Conservation (phyloP, 2,797 vertebrate genomes). For the Distichodus sexfasciatus region DNA sequence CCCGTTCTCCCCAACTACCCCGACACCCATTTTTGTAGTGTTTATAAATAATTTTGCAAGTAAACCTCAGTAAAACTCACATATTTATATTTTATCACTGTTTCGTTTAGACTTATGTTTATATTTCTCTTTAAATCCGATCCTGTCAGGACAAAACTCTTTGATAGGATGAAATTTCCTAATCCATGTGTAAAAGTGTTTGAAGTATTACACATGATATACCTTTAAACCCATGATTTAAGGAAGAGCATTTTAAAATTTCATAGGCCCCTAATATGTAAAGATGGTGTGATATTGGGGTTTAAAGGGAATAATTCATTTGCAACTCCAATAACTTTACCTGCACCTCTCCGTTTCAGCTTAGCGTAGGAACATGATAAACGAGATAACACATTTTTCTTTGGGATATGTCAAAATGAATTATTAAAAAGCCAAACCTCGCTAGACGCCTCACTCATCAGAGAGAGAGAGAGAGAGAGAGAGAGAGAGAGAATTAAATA, state of each 20-base stretch:
- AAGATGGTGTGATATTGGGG: neutral
- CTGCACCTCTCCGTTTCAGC: constrained; percentile 37
- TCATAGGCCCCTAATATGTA: neutral
- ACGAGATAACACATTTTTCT: constrained; percentile 59
- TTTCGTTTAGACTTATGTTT: too few relatives aligned
- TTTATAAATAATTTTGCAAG: too few relatives aligned
- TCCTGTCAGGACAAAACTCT: too few relatives aligned
- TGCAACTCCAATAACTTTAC: constrained; percentile 24
- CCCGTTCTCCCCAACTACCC: too few relatives aligned
- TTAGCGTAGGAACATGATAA: constrained; percentile 59
- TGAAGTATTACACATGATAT: too few relatives aligned
- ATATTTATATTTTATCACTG: too few relatives aligned
- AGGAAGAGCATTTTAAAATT: neutral
- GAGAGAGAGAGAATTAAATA: constrained; percentile 60
- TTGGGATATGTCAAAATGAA: constrained; percentile 66
- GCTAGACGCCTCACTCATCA: constrained; percentile 52
- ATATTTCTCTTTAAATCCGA: too few relatives aligned
- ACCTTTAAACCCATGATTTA: too few relatives aligned
- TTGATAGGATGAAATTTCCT: too few relatives aligned
- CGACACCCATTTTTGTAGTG: too few relatives aligned
- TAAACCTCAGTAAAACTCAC: too few relatives aligned
- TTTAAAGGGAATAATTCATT: constrained; percentile 18
- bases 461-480: constrained; percentile 1
- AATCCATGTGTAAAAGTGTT: too few relatives aligned
- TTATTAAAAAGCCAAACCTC: constrained; percentile 69